Evolutionary conservation across 2,888 invertebrate genomes (phyloP), one percentile per base, ranked within the genome.

Genomic region (Herminia tarsipennalis): DNA sequence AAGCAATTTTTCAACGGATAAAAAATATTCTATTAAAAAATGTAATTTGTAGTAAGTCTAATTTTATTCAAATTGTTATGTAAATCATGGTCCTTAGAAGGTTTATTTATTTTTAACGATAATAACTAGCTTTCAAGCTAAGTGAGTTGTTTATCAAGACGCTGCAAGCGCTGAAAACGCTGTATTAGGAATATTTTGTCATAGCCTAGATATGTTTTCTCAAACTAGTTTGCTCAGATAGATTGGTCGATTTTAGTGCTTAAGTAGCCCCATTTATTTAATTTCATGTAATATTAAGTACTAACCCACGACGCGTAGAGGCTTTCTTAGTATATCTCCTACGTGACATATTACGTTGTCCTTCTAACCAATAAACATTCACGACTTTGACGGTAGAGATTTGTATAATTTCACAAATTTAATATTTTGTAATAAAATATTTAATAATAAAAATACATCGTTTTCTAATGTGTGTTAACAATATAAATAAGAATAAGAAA

Each of bases 151-250:
- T n/a, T n/a, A n/a, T n/a, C n/a, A n/a, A n/a, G n/a, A n/a, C n/a
- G n/a, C n/a, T n/a, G n/a, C n/a, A n/a, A n/a, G n/a, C n/a, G n/a
- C n/a, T n/a, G n/a, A n/a, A n/a, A n/a, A n/a, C n/a, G n/a, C n/a
- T n/a, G n/a, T n/a, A n/a, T n/a, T n/a, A n/a, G 28, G 30, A 30
- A 20, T 12, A 29, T 25, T 57, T 39, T 44, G 25, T 45, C 30
- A 34, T 41, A 43, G 22, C 21, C 22, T 24, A 41, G 18, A 35
- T 33, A 10, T 37, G 20, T 44, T 44, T 41, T 45, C n/a, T 1
- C 6, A 5, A 17, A 18, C 13, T 33, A 49, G 27, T 27, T 48
- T 39, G 34, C n/a, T 21, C 21, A 32, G 17, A 37, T 43, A 45
- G 37, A 45, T 42, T 28, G 21, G 13, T 13, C 13, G 9, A 2